Conservation (phyloP, 1,140 invertebrate genomes). For the Triops longicaudatus region DNA sequence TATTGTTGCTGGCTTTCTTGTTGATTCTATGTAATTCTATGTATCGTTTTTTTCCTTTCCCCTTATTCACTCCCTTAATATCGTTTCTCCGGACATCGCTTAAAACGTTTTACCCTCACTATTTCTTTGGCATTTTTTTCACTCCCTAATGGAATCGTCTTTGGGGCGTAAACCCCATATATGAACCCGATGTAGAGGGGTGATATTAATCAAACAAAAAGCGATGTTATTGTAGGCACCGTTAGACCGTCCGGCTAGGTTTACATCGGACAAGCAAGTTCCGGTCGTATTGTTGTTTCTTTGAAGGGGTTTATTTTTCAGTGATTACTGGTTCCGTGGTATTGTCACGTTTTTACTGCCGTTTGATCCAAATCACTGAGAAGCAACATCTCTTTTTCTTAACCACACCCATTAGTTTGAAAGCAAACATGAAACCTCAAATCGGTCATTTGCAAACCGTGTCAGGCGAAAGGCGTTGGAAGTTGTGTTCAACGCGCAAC, state of each 20-base stretch:
- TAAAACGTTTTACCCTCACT: constrained; percentile 7
- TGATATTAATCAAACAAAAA: constrained; percentile 13
- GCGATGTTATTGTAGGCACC: constrained; percentile 7
- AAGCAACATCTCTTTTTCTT: not conserved
- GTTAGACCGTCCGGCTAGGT: not conserved
- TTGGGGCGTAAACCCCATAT: not conserved
- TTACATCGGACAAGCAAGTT: not conserved
- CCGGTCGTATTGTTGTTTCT: constrained; percentile 6
- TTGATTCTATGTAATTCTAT: not conserved
- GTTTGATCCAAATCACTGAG: not conserved
- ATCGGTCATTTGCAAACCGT: too few species aligned
- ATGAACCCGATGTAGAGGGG: not conserved
- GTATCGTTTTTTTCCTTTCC: not conserved
- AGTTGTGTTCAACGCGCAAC: not conserved
- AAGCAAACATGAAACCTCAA: not conserved
- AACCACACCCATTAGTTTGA: not conserved
- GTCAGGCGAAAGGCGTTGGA: not conserved
- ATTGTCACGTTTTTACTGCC: not conserved
- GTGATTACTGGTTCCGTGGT: constrained; percentile 1
- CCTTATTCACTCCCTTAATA: not conserved
- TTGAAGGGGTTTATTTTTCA: not conserved
- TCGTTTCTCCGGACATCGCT: not conserved
- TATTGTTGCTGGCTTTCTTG: not conserved
- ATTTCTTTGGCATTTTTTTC: not conserved
- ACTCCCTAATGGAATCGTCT: not conserved